Evolutionary conservation across 2,888 invertebrate species (phyloP).

Genomic region (Nysson spinosus): DNA sequence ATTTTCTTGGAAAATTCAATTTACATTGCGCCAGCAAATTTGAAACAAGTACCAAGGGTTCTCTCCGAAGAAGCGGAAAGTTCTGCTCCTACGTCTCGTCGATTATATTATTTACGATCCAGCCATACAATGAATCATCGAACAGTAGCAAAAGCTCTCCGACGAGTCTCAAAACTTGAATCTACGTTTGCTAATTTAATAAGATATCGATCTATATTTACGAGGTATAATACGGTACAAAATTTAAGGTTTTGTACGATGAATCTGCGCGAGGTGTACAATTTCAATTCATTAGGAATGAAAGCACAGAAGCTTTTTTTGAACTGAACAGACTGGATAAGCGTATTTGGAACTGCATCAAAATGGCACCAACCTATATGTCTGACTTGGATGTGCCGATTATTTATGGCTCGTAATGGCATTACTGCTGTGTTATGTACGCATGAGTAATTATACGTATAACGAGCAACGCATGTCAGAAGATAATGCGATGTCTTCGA

Average conservation of each 20-base stretch:
- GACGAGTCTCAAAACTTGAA: background rate
- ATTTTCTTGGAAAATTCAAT: constrained; percentile 38
- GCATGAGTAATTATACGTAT: too few species aligned
- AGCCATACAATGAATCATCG: background rate
- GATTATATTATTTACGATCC: constrained; percentile 5
- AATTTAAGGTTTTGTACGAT: background rate
- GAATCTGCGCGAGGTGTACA: background rate
- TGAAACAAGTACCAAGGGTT: constrained; percentile 28
- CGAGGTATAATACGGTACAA: background rate
- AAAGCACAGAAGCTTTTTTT: too few species aligned
- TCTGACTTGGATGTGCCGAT: too few species aligned
- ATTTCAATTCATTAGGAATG: background rate
- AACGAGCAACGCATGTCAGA: background rate
- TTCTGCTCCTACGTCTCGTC: background rate
- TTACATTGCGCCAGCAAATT: constrained; percentile 42
- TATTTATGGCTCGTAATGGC: too few species aligned
- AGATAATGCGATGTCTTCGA: constrained; percentile 7
- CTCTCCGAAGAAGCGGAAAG: constrained; percentile 12
- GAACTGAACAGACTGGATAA: too few species aligned
- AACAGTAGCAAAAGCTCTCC: background rate
- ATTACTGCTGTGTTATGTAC: too few species aligned
- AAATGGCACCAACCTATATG: too few species aligned
- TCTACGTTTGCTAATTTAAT: background rate
- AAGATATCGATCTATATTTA: background rate
- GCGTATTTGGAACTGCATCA: too few species aligned